Evolutionary conservation across 2,113 vertebrate genomes (phyloP).

Genomic region (Bubo blakistoni): DNA sequence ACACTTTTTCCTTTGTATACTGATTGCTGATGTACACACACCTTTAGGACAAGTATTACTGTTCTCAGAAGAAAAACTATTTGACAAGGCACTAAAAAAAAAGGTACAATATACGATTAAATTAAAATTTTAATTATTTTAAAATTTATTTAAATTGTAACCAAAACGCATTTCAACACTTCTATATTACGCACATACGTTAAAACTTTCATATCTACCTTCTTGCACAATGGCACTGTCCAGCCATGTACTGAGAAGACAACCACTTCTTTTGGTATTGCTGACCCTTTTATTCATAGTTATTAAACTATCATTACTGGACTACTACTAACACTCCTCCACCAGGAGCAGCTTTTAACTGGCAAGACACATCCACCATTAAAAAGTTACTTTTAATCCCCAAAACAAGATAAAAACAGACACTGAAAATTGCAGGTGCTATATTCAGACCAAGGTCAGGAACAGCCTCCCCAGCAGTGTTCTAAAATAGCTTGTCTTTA

Average conservation of each 20-base stretch:
- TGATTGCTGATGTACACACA: background rate
- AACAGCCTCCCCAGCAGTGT: background rate
- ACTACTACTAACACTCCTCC: background rate
- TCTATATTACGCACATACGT: accelerated
- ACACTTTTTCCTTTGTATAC: background rate
- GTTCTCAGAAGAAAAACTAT: background rate
- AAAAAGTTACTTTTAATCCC: background rate
- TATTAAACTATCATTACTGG: background rate
- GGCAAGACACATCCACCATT: background rate
- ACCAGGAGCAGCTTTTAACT: background rate
- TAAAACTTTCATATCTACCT: background rate
- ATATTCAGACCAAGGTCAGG: background rate
- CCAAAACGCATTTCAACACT: background rate
- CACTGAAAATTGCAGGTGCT: background rate
- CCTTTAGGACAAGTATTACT: background rate
- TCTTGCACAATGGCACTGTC: accelerated
- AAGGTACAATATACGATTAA: background rate
- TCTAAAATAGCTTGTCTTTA: background rate
- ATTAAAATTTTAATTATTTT: background rate
- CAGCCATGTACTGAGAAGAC: accelerated
- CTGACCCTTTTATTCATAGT: background rate
- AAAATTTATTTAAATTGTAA: background rate
- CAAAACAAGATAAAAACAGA: background rate
- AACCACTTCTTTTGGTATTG: background rate
- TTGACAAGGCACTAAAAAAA: background rate